phyloP scores from a whole-genome alignment of 2,888 invertebrate species.

The Hemistola chrysoprasaria region DNA sequence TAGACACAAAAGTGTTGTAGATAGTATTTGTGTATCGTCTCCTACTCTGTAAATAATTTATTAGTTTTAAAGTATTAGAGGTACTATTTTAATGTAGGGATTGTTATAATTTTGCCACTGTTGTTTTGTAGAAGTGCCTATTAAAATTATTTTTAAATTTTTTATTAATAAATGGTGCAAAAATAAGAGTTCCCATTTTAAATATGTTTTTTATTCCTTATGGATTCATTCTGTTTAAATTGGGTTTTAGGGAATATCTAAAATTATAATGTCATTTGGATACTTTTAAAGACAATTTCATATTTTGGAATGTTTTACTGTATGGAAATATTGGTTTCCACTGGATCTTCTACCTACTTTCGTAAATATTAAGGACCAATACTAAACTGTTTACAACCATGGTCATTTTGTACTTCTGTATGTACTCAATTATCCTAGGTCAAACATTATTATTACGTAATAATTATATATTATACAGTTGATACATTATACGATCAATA shows the following conservation, averaged over 20 bases:
- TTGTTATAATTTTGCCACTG: conserved; percentile 53
- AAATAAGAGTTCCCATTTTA: conserved; percentile 14
- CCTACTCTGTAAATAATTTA: conserved; percentile 65
- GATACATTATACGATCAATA: conserved; percentile 45
- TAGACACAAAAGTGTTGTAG: conserved; percentile 67
- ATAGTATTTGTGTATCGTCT: conserved; percentile 53
- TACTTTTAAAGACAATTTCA: conserved; percentile 3
- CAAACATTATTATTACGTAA: conserved; percentile 24
- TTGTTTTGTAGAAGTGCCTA: conserved; percentile 62
- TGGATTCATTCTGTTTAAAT: conserved; percentile 19
- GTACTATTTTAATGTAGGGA: conserved; percentile 52
- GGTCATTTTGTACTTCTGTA: conserved; percentile 59
- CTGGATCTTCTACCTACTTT: conserved; percentile 17
- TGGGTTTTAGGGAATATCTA: conserved; percentile 6
- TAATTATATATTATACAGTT: conserved; percentile 26
- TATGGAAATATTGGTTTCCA: conserved; percentile 12
- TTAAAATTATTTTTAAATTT: conserved; percentile 37
- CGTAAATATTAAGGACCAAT: conserved; percentile 62
- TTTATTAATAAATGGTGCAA: conserved; percentile 41
- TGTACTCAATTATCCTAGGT: conserved; percentile 34
- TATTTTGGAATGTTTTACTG: conserved; percentile 7
- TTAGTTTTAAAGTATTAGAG: conserved; percentile 48
- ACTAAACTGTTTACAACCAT: conserved; percentile 54
- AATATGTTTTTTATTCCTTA: conserved; percentile 16
- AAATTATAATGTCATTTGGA: neutral